Base-by-base conservation (phyloP, 2,797 vertebrate genomes). In the Choloepus didactylus region DNA sequence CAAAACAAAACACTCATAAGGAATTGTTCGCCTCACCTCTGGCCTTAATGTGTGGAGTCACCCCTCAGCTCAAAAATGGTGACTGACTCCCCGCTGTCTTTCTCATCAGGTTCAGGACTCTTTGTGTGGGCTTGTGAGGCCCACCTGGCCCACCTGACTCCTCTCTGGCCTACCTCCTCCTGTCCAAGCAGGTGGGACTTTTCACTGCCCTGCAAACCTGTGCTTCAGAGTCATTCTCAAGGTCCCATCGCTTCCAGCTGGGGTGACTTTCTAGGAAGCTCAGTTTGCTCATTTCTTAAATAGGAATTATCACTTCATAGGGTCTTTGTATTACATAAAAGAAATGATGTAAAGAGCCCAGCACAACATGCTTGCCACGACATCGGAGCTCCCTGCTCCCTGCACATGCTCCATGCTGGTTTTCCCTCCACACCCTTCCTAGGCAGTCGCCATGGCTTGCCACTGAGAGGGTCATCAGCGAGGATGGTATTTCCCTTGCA, bases 281-380 rank as follows among this genome's bases (percentile, higher is more conserved):
- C 73, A 54, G 44, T 87, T 73, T 89, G 54, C 59, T 83, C 66
- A 56, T 56, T 38, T 93, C 46, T 83, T 84, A 70, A 64, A 49
- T 75, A 46, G 73, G 18, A 79, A 80, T 31, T 16, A 18, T 35
- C 29, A 18, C 7, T 80, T 56, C 4, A 2, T 54, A n/a, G 87
- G 14, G 25, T 87, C 46, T 35, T 19, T 70, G 18, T 23, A 44
- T 77, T 62, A 41, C 9, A 7, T 18, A 21, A 77, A 64, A 73
- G 49, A 51, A 76, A 5, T 4, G 23, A 18, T 56, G 6, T 14
- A 25, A 46, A 69, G n/a, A 77, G 27, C 10, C 31, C 75, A 35
- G 31, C 16, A 25, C 35, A 2, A 2, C 51, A 15, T 29, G 54
- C 25, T 69, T 76, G 66, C n/a, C 16, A 5, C 10, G 2, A 51